Evolutionary conservation across 2,113 vertebrate genomes (phyloP), one percentile per base, ranked within the genome.

Genomic region (Empidonax alnorum): DNA sequence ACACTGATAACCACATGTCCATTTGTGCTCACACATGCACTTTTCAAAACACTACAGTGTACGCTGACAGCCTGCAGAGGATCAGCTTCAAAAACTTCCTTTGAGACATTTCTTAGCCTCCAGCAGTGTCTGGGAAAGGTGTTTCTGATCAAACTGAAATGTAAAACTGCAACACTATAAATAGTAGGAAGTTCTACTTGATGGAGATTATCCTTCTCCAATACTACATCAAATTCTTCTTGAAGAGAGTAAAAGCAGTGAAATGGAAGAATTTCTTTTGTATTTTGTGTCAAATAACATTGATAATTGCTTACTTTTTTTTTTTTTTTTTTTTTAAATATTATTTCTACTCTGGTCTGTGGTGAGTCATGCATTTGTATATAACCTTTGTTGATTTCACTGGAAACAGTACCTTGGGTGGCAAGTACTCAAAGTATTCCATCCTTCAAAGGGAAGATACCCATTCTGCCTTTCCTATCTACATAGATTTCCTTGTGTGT

Each of bases 141-240:
- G 65, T 59, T 84, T 93, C 79, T 88, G 89, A 90, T 92, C 73
- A 92, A 93, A 86, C 39, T 63, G 59, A 90, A 90, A 84, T 71
- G 33, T 63, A 84, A 59, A 93, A 58, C 55, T 56, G 30, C 0
- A 0, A 41, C 63, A 44, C 47, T 74, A 84, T 71, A 92, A 90
- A 94, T 74, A 93, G 35, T 22, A 86, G 6, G 8, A 68, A 93
- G 56, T 61, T 56, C 15, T 62, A 19, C 24, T 84, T 78, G 28
- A 47, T 62, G 27, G 27, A 72, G 18, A 63, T 33, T 50, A 47
- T 47, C 30, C 15, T 93, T 76, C 58, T 93, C 16, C 6, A 10
- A 52, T 42, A 49, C 2, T 5, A 46, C 8, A 59, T 20, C 0
- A 14, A 84, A n/a, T 71, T 73, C 17, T 78, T 89, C 31, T 76